Conservation (phyloP, 2,113 vertebrate species). For the Pelusios castaneus region DNA sequence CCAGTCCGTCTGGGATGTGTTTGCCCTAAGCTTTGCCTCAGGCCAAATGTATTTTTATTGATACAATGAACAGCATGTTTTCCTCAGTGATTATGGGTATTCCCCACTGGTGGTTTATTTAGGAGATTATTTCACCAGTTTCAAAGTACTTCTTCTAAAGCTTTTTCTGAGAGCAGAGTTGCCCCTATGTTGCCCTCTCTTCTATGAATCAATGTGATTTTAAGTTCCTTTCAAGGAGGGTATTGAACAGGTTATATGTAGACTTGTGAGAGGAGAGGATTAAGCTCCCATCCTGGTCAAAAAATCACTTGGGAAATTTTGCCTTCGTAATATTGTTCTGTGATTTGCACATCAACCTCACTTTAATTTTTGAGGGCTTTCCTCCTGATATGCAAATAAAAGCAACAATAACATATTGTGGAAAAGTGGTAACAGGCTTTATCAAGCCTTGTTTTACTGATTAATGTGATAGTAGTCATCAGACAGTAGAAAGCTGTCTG, state of each 20-base stretch:
- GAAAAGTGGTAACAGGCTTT: rapidly evolving
- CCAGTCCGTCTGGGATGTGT: slow-evolving; percentile 69
- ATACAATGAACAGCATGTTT: slow-evolving; percentile 36
- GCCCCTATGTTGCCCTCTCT: neutral
- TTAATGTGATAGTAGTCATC: rapidly evolving
- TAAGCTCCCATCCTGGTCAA: neutral
- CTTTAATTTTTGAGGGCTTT: neutral
- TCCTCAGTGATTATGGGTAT: slow-evolving; percentile 52
- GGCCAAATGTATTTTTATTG: slow-evolving; percentile 78
- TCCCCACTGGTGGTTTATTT: slow-evolving; percentile 70
- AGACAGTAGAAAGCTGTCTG: neutral
- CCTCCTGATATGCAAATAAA: rapidly evolving
- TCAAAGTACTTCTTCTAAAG: slow-evolving; percentile 61
- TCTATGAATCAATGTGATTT: neutral
- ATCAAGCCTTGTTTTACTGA: neutral
- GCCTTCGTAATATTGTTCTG: neutral
- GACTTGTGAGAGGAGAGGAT: neutral
- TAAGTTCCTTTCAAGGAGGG: neutral
- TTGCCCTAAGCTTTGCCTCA: slow-evolving; percentile 74
- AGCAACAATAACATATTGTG: neutral
- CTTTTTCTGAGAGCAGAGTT: neutral
- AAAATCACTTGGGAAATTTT: neutral
- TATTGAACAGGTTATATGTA: neutral
- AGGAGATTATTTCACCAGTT: slow-evolving; percentile 53
- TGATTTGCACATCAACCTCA: slow-evolving; percentile 6